Base-by-base conservation (phyloP, 2,888 invertebrate species). In the Eilema caniola region DNA sequence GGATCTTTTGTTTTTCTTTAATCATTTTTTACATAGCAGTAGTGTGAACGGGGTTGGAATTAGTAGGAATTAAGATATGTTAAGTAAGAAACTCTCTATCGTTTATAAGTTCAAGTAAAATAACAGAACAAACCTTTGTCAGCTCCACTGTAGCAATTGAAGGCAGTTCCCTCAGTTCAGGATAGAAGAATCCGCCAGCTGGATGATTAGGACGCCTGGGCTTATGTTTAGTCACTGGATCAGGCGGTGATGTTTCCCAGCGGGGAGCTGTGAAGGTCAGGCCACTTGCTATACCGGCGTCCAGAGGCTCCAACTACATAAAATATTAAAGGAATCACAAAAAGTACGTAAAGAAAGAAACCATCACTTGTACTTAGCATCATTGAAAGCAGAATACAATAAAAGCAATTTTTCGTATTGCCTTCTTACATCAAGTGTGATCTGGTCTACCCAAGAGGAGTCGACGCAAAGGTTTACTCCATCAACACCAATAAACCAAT, bases 211-310 rank as follows among this genome's bases (percentile, higher is more conserved):
- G 99, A 85, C 96, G 96, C 76, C 96, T 96, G 25, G 98, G 97
- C 70, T 97, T 97, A 89, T 99, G 98, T 84, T 97, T 96, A 89
- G 97, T 97, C 84, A 98, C 97, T 73, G 97, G 97, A 80, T 97
- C 98, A 84, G 97, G 97, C 10, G 98, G 98, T 62, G 97, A 96
- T 20, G 98, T 98, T 78, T 97, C 97, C 99, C 99, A 99, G 89
- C 98, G 98, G 67, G 98, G 98, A 62, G 99, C 97, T 65, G 98
- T 98, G 92, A 99, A 99, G 69, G 98, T 98, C 88, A 98, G 97
- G 1, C 99, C 99, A 89, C 98, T 98, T 88, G 98, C 98, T 56
- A 98, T 98, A 53, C 99, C 99, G 24, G 98, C 98, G 90, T 99
- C 99, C 82, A 98, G 93, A 5, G 98, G 99, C 90, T 97, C 97